Conservation (phyloP, 2,113 vertebrate genomes). For the Sinosuthora webbiana region DNA sequence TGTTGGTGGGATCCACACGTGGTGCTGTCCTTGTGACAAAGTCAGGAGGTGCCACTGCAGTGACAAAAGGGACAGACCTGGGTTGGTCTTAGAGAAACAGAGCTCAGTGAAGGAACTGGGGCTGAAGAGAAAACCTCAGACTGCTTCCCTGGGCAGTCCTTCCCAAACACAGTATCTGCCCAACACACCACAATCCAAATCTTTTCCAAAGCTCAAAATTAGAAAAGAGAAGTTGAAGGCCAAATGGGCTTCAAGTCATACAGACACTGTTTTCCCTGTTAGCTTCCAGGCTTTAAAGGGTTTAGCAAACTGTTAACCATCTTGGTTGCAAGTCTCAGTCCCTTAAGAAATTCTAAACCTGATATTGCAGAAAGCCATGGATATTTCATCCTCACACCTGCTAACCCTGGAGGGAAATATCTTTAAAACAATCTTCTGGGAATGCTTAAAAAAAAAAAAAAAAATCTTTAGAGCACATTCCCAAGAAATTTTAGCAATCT, state of each 20-base stretch:
- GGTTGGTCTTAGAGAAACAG: rapidly evolving
- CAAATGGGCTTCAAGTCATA: neutral
- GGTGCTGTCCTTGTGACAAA: neutral
- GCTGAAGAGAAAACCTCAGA: neutral
- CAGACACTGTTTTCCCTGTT: rapidly evolving
- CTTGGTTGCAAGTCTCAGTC: slow-evolving; percentile 5
- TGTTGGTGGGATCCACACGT: neutral
- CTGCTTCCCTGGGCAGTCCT: neutral
- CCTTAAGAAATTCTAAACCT: slow-evolving; percentile 54
- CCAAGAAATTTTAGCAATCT: slow-evolving; percentile 51
- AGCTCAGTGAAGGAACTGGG: neutral
- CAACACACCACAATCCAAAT: rapidly evolving
- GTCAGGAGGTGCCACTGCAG: rapidly evolving
- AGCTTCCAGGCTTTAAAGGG: slow-evolving; percentile 39
- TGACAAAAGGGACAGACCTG: rapidly evolving
- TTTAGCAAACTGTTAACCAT: slow-evolving; percentile 16
- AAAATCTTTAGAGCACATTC: slow-evolving; percentile 36
- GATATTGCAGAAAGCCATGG: slow-evolving; percentile 57
- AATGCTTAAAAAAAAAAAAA: slow-evolving; percentile 33
- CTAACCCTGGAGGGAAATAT: slow-evolving; percentile 64
- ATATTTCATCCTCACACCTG: slow-evolving; percentile 63
- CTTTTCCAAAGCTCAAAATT: neutral
- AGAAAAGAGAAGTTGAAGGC: neutral
- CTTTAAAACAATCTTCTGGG: slow-evolving; percentile 57
- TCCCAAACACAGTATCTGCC: neutral